phyloP scores from a whole-genome alignment of 2,888 invertebrate genomes.

The Chaetogeoica ovagalla region DNA sequence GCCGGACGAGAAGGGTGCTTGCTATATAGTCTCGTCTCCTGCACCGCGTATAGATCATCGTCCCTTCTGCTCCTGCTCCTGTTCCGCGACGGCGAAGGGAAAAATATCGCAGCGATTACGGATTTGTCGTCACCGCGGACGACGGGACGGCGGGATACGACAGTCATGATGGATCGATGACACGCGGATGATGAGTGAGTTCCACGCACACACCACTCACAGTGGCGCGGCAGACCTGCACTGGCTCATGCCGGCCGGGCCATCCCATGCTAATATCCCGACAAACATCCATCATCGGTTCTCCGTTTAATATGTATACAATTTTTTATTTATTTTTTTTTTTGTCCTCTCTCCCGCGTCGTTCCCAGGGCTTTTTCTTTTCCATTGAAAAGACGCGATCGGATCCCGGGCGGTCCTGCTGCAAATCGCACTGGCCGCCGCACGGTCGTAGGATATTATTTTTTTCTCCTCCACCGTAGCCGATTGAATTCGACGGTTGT shows the following conservation, averaged over 20 bases:
- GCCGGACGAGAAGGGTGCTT: background rate
- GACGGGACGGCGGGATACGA: constrained; percentile 6
- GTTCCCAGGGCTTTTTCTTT: background rate
- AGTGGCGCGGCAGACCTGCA: constrained; percentile 10
- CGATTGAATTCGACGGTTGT: background rate
- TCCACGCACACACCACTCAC: background rate
- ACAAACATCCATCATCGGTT: constrained; percentile 53
- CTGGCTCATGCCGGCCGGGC: constrained; percentile 18
- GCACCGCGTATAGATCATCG: background rate
- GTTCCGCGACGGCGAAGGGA: background rate
- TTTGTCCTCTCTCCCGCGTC: background rate
- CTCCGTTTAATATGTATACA: constrained; percentile 48
- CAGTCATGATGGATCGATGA: constrained; percentile 48
- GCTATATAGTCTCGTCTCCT: too few species aligned
- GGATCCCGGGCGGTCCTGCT: background rate
- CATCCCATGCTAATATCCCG: constrained; percentile 51
- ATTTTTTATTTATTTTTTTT: background rate
- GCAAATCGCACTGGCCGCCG: too few species aligned
- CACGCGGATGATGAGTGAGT: constrained; percentile 47
- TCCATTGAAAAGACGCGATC: background rate
- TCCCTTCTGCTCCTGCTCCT: too few species aligned
- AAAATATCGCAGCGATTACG: constrained; percentile 44
- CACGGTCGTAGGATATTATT: background rate
- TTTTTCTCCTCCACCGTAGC: background rate
- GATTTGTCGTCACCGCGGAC: constrained; percentile 45